Conservation (phyloP, 2,113 vertebrate species). For the Gracilinanus agilis region DNA sequence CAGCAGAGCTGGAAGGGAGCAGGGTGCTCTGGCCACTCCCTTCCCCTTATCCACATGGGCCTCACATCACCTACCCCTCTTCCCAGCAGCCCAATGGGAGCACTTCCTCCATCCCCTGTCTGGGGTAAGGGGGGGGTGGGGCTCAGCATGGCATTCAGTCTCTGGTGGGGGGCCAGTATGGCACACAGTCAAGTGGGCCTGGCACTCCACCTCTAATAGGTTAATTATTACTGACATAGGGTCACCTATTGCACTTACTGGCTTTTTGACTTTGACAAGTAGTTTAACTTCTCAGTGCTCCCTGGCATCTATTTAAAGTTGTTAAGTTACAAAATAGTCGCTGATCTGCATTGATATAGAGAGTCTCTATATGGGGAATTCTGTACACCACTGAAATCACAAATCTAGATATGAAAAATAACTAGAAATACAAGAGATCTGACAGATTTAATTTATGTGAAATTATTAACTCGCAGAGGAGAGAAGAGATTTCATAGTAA, state of each 20-base stretch:
- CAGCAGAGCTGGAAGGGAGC: too few species aligned
- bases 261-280: not conserved
- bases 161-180: too few species aligned
- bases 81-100: too few species aligned
- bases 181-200: too few species aligned
- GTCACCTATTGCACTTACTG: not conserved
- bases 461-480: not conserved
- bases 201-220: too few species aligned
- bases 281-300: not conserved
- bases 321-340: not conserved
- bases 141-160: too few species aligned
- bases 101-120: too few species aligned
- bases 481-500: not conserved
- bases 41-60: too few species aligned
- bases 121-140: too few species aligned
- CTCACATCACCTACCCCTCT: too few species aligned
- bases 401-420: not conserved
- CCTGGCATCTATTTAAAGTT: not conserved
- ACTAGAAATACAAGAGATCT: not conserved
- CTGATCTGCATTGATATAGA: not conserved
- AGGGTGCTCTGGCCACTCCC: too few species aligned
- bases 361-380: not conserved
- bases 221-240: too few species aligned
- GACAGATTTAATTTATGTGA: not conserved
- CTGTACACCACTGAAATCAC: not conserved